Base-by-base conservation (phyloP, 2,113 vertebrate species). In the Labeo catla region DNA sequence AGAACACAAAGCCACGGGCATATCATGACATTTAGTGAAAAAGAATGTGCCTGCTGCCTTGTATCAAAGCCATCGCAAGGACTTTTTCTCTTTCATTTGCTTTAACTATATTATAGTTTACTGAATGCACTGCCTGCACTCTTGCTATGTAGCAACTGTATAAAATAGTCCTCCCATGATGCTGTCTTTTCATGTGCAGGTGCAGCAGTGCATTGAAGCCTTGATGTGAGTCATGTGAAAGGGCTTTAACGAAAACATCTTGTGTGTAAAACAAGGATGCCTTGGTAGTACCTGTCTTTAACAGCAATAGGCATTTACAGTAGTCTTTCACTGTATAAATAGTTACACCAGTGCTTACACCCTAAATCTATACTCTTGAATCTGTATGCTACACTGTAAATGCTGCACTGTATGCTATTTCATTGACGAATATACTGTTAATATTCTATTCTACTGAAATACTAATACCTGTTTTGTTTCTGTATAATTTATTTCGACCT, bases 11-110 rank as follows among this genome's bases (percentile, higher is more conserved):
- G 65, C 13, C 65, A 68, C 12, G 16, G 66, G n/a, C 61, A 11
- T 65, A 65, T 65, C 21, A 68, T 70, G 13, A 70, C 36, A 73
- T 73, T 73, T 73, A n/a, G 19, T n/a, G 70, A 73, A 47, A 47
- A 73, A 19, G 19, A 47, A 73, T n/a, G 8, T 73, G 13, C 19
- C 47, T 21, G 70, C 70, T 47, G 19, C 9, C 39, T 6, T 73
- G 10, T 47, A 73, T 47, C 8, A 10, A 73, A 47, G 19, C 70
- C n/a, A n/a, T n/a, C 19, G 2, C 70, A 73, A 47, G 15, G 43
- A n/a, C 70, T 10, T 73, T 47, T 45, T 6, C 19, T 47, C 73
- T 50, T 76, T 76, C 47, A 76, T 50, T 50, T 21, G 4, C 21
- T 23, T 61, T n/a, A 19, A 10, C 57, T 49, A 23, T 10, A 49